Conservation (phyloP, 2,888 invertebrate species). For the Tachina fera region DNA sequence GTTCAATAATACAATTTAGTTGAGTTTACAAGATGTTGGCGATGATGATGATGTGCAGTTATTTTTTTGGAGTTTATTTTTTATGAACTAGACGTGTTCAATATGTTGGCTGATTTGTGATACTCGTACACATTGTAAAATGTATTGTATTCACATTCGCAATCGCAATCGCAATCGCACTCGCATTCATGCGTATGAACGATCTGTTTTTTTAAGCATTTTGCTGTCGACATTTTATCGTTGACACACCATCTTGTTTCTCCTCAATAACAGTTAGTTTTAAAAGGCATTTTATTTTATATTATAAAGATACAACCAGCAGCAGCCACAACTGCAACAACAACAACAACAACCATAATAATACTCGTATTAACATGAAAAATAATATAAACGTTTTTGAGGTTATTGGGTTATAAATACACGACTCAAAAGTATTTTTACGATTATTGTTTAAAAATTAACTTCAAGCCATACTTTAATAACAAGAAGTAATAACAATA, state of each 20-base stretch:
- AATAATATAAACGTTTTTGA: slow-evolving; percentile 63
- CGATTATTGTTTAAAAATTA: slow-evolving; percentile 53
- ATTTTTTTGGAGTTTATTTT: slow-evolving; percentile 28
- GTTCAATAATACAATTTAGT: slow-evolving; percentile 13
- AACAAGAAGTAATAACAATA: slow-evolving; percentile 54
- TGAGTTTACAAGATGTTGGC: slow-evolving; percentile 20
- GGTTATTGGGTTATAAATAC: slow-evolving; percentile 67
- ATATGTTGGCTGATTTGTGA: slow-evolving; percentile 46
- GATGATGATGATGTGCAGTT: slow-evolving; percentile 25
- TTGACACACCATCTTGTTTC: slow-evolving; percentile 65
- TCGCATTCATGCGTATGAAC: slow-evolving; percentile 32
- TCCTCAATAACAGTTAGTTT: slow-evolving; percentile 63
- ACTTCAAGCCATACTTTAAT: slow-evolving; percentile 39
- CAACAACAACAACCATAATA: background rate
- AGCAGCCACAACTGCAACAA: background rate
- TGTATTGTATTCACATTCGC: slow-evolving; percentile 7
- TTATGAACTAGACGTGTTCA: slow-evolving; percentile 69
- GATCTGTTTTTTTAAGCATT: slow-evolving; percentile 51
- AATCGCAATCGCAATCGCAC: background rate
- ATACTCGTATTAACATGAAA: background rate
- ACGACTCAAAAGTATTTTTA: slow-evolving; percentile 58
- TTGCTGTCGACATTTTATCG: slow-evolving; percentile 56
- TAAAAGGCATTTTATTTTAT: slow-evolving; percentile 12
- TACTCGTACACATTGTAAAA: slow-evolving; percentile 10
- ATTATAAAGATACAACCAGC: slow-evolving; percentile 2